Evolutionary conservation across 1,140 invertebrate species (phyloP).

Genomic region (Sesamia nonagrioides): DNA sequence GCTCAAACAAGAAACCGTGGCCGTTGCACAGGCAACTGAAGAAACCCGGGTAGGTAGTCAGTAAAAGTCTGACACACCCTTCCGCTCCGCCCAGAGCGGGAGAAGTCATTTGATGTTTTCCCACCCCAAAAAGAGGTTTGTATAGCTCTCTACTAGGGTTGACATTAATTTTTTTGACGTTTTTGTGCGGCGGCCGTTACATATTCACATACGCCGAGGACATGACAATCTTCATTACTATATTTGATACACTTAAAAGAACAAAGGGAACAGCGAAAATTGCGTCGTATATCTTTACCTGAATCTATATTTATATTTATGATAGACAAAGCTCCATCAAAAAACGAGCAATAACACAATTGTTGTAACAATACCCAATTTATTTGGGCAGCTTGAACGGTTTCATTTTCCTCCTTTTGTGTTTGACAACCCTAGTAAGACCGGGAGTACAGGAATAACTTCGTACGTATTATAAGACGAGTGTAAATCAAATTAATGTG

Average conservation of each 20-base stretch:
- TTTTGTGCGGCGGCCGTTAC: not conserved
- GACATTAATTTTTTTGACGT: not conserved
- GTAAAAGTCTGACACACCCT: too few species aligned
- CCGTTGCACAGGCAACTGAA: too few species aligned
- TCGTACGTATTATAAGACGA: constrained; percentile 6
- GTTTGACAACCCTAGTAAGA: not conserved
- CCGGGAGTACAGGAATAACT: not conserved
- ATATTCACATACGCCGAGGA: not conserved
- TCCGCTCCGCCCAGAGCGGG: too few species aligned
- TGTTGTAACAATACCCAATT: constrained; percentile 17
- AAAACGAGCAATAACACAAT: constrained; percentile 14
- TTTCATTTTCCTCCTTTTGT: constrained; percentile 14
- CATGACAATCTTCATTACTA: constrained; percentile 23
- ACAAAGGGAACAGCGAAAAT: constrained; percentile 15
- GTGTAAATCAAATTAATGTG: constrained; percentile 27
- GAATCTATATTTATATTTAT: not conserved
- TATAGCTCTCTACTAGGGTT: not conserved
- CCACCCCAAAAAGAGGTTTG: too few species aligned
- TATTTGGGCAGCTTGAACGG: constrained; percentile 15
- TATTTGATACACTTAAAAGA: constrained; percentile 6
- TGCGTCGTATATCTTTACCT: not conserved
- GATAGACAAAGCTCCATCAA: not conserved
- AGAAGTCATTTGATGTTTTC: too few species aligned
- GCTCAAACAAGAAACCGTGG: too few species aligned
- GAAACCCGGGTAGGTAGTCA: too few species aligned